Base-by-base conservation (phyloP, 2,888 invertebrate species). In the Asteroscopus sphinx region DNA sequence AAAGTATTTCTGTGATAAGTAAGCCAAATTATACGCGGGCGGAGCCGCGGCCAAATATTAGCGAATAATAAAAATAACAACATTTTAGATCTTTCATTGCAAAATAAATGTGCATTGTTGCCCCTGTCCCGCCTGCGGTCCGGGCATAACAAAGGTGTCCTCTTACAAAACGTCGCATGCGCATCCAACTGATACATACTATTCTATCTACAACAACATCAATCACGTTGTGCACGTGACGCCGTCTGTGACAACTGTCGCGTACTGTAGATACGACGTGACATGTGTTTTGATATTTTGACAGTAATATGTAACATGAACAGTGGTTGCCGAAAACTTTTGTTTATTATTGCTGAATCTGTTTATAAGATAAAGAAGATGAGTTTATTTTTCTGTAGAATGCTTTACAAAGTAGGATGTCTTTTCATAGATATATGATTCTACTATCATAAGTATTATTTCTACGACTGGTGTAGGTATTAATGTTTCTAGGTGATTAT, bases 91-190 rank as follows among this genome's bases (percentile, higher is more conserved):
- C 1, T 7, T 11, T n/a, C n/a, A n/a, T 13, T 44, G 7, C 8
- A 49, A 37, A 12, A 35, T 61, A 32, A 41, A 17, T 35, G 25
- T 33, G 7, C 8, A 16, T 13, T n/a, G 46, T n/a, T 2, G 0
- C 0, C 28, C 3, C 17, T 5, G 36, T 41, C 36, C 41, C 61
- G 51, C 64, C 45, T 61, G 12, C 49, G 33, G 59, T 53, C 54
- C 62, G 33, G 33, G 30, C 70, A 80, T n/a, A 78, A 80, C 76
- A 80, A 78, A 71, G 56, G 76, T 72, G 72, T 82, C 54, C 42
- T 41, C 25, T 80, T 73, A 60, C 81, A 68, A 63, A 25, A 28
- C 37, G n/a, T n/a, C n/a, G 16, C 36, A 28, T 9, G 32, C 46
- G 25, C 39, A 48, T 36, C 17, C n/a, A 15, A 15, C 25, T 8